Evolutionary conservation across 2,113 vertebrate species (phyloP), one percentile per base, ranked within the genome.

Genomic region (Blennius ocellaris): DNA sequence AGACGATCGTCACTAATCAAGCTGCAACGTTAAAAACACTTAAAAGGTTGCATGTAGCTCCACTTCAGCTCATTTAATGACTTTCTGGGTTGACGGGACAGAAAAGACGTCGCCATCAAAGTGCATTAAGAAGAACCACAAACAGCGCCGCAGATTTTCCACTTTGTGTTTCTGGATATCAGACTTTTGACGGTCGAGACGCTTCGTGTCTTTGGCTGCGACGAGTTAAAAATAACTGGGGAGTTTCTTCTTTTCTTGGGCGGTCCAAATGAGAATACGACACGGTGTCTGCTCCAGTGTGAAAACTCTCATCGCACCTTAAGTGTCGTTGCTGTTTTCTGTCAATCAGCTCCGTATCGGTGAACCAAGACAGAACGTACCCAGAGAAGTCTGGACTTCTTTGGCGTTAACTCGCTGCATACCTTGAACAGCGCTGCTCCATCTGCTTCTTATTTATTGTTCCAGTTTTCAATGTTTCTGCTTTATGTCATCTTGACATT

Each of bases 221-320:
- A 52, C 8, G 6, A 3, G 16, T 41, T n/a, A n/a, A n/a, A 15
- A 64, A 38, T n/a, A 30, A 30, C 21, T 6, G 56, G 56, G 67
- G 5, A 30, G 3, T 43, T 43, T 43, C 41, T 43, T 43, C 6
- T 0, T 48, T 47, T 68, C 55, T 54, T 50, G 69, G 60, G 55
- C 71, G 48, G 53, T 57, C n/a, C 14, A 54, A 6, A 49, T 14
- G 12, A 45, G 8, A 51, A 69, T 10, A 14, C 55, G 52, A 49
- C 44, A 17, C 11, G 8, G 7, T 53, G 73, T 62, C 75, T 78
- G 62, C 60, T 52, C 38, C 2, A 47, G 39, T 16, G 0, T 41
- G 43, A 63, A 39, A 74, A 67, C 53, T 58, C 2, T 62, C 69
- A 17, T 51, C 3, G 16, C 40, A 51, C 59, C 39, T 70, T 52